These are phyloP conservation scores for Larimichthys crocea DNA, from an alignment of 2,113 vertebrate species.

Conservation along the genomic window DNA sequence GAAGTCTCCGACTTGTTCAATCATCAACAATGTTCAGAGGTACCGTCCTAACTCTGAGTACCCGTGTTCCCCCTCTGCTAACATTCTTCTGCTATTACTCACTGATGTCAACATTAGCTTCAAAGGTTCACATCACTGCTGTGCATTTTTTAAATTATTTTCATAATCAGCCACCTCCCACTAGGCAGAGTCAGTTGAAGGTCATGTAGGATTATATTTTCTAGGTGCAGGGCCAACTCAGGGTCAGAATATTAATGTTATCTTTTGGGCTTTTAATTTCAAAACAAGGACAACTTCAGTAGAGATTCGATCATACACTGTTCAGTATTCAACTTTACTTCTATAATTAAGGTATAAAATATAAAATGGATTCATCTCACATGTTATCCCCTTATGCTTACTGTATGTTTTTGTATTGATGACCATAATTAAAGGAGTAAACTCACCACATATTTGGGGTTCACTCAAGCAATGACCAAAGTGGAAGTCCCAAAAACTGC, in stretches of 20 bases:
- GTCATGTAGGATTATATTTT: background rate
- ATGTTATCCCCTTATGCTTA: no score
- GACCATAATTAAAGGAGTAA: no score
- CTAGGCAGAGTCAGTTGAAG: background rate
- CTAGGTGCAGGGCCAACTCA: background rate
- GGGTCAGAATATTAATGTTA: background rate
- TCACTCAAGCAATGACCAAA: no score
- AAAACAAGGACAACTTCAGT: no score
- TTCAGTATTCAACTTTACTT: no score
- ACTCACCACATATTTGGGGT: no score
- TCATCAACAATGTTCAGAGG: background rate
- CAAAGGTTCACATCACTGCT: slow-evolving; percentile 1
- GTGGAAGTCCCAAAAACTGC: no score
- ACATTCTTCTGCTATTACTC: slow-evolving; percentile 6
- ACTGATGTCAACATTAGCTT: background rate
- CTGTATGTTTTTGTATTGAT: no score
- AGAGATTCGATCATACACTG: no score
- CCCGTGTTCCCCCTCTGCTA: background rate
- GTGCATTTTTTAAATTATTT: background rate
- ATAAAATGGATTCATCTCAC: no score
- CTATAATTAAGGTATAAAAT: no score
- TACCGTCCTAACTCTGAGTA: background rate
- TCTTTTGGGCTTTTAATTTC: no score
- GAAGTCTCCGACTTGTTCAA: background rate
- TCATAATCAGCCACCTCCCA: background rate